phyloP scores from a whole-genome alignment of 2,888 invertebrate species.

The Cecidostiba fungosa region DNA sequence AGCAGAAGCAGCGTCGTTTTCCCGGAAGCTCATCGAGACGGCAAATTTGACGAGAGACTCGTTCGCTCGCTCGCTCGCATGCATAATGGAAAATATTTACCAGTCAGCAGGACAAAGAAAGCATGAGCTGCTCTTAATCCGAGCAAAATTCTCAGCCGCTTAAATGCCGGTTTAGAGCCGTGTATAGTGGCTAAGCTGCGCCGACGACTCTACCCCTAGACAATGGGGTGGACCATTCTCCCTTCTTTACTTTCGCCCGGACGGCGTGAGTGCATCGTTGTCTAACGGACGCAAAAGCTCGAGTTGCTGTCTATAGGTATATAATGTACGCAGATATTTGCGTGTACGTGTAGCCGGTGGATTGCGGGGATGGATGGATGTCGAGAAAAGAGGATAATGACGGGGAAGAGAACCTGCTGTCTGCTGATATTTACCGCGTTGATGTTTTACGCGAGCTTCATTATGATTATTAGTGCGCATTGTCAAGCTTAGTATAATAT shows the following conservation, averaged over 20 bases:
- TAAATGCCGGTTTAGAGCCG: constrained; percentile 68
- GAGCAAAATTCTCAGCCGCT: constrained; percentile 67
- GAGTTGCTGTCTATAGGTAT: not conserved
- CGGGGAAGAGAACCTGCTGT: no score
- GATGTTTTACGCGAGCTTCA: not conserved
- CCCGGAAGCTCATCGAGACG: constrained; percentile 47
- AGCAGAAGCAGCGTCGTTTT: not conserved
- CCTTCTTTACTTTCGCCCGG: constrained; percentile 6
- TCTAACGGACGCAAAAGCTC: not conserved
- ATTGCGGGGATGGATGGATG: not conserved
- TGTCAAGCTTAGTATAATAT: not conserved
- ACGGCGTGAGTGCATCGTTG: not conserved
- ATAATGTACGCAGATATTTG: not conserved
- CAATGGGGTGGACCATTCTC: constrained; percentile 66
- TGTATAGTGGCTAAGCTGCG: constrained; percentile 69
- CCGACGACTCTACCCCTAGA: constrained; percentile 61
- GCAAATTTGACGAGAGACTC: constrained; percentile 53
- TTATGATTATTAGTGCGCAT: not conserved
- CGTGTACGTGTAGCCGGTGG: not conserved
- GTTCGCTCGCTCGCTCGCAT: constrained; percentile 22
- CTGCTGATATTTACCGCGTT: not conserved
- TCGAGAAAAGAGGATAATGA: not conserved
- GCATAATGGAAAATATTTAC: constrained; percentile 60
- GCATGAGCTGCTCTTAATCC: constrained; percentile 67
- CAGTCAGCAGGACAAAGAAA: constrained; percentile 51